Conservation (phyloP, 2,113 vertebrate species). For the Eudyptes chrysolophus region DNA sequence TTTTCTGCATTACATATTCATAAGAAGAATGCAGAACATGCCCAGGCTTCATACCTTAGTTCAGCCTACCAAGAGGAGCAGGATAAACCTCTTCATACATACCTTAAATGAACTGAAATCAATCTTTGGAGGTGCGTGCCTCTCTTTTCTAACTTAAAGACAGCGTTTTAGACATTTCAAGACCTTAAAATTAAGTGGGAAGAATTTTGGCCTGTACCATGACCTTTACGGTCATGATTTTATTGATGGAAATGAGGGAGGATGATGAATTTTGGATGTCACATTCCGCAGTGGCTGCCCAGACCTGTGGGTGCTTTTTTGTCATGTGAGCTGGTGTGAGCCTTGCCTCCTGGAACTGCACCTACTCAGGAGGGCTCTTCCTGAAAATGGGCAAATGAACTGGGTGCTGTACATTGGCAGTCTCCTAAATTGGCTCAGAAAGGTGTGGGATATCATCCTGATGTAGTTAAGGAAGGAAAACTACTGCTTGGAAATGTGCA, state of each 20-base stretch:
- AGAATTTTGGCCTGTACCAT: neutral
- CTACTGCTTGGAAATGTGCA: neutral
- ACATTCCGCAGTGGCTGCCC: neutral
- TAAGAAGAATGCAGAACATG: neutral
- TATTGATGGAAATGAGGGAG: neutral
- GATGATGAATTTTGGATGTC: neutral
- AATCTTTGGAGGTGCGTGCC: neutral
- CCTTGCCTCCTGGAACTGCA: accelerated
- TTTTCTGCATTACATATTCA: neutral
- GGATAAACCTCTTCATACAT: neutral
- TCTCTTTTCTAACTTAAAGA: neutral
- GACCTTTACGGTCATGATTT: neutral
- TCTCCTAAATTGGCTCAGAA: neutral
- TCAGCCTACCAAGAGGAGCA: neutral
- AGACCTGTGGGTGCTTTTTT: neutral
- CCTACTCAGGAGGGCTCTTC: neutral
- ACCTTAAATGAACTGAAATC: neutral
- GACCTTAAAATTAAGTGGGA: neutral
- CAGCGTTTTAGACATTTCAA: accelerated
- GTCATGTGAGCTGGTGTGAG: neutral
- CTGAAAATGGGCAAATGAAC: neutral
- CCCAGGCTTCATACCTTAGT: neutral
- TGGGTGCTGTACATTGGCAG: neutral
- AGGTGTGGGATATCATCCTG: neutral
- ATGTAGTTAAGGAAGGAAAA: neutral